These are phyloP conservation scores for Dioctria rufipes DNA, from an alignment of 2,888 invertebrate species.

Conservation along the genomic window DNA sequence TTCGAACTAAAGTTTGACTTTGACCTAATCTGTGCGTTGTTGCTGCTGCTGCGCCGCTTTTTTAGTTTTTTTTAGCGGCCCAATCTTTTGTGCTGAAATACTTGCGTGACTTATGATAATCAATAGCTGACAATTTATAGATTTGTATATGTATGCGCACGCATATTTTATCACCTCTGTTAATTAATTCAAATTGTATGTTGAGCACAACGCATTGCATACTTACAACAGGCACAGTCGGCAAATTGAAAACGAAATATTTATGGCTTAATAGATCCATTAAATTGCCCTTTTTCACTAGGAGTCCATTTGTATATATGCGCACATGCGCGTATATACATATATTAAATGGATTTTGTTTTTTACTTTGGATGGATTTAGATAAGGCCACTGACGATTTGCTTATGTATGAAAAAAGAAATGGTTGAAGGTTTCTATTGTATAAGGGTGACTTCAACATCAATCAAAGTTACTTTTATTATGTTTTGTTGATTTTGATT, in stretches of 20 bases:
- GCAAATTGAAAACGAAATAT: slow-evolving; percentile 32
- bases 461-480: too few relatives aligned
- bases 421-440: too few relatives aligned
- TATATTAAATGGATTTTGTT: too few relatives aligned
- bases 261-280: slow-evolving; percentile 25
- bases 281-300: slow-evolving; percentile 13
- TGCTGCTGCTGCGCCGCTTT: too few relatives aligned
- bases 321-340: too few relatives aligned
- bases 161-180: slow-evolving; percentile 36
- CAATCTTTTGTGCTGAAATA: slow-evolving; percentile 23
- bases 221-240: not conserved
- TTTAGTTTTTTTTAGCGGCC: not conserved
- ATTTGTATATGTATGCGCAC: not conserved
- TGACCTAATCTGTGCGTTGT: slow-evolving; percentile 8
- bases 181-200: slow-evolving; percentile 41
- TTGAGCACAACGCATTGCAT: slow-evolving; percentile 11
- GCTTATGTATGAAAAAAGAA: too few relatives aligned
- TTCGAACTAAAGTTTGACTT: not conserved
- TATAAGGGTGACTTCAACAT: too few relatives aligned
- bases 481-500: too few relatives aligned
- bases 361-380: too few relatives aligned
- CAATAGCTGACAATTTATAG: not conserved
- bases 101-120: slow-evolving; percentile 47
- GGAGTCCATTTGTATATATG: too few relatives aligned
- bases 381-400: too few relatives aligned